Base-by-base conservation (phyloP, 2,797 vertebrate genomes). In the Gambelia wislizenii region DNA sequence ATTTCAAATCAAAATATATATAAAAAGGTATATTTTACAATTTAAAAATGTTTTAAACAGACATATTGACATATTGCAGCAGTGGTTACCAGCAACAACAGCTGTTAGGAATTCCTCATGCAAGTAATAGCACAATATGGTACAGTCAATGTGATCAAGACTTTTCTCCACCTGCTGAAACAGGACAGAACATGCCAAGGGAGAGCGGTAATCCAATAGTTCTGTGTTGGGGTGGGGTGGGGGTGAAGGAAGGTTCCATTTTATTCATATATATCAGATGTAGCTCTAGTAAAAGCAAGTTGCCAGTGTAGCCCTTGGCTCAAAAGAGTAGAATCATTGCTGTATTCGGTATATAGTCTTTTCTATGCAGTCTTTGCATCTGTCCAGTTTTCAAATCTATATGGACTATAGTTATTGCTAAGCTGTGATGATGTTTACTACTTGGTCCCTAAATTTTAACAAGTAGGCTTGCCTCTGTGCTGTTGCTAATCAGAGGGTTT, bases 401-500 rank as follows among this genome's bases (percentile, higher is more conserved):
- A 61, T 39, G 49, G 2, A 42, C 80, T 30, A 83, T 70, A 27
- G 78, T 70, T 9, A 67, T 80, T 74, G 88, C 90, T 79, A 84
- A 44, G 14, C 88, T 80, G 67, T 0, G 86, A 79, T 0, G 3
- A 56, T 56, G 4, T 0, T 72, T 82, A 87, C 0, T 0, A 84
- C 84, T 87, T 84, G 80, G 61, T 83, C 83, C 69, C 85, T 47
- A 77, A 88, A 89, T 87, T 64, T 95, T 89, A 88, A 86, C 80
- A 1, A 70, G 59, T 86, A 72, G 81, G 76, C 91, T 69, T 90
- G 74, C 80, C 39, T 39, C 39, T 69, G 85, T 80, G 14, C 6
- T 0, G 36, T 67, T 86, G 87, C 91, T 97, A 96, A 67, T 96
- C 94, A 92, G 91, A 93, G 79, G 92, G 86, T 86, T 96, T 91